phyloP scores from a whole-genome alignment of 2,797 vertebrate genomes.

The Sarcophilus harrisii region DNA sequence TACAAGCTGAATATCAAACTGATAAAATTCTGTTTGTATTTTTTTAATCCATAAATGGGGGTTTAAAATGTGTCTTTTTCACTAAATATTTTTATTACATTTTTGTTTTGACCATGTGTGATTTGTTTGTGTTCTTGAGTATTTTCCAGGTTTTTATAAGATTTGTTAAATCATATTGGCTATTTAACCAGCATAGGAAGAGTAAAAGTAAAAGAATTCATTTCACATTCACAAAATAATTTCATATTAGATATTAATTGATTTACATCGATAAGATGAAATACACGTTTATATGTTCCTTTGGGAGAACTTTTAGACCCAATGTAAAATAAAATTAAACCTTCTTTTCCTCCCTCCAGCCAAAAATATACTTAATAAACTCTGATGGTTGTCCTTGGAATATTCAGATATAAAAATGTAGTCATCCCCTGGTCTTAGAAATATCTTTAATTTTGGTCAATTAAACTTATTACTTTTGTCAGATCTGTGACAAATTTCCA shows the following conservation, averaged over 20 bases:
- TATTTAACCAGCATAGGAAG: conserved; percentile 21
- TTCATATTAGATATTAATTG: conserved; percentile 8
- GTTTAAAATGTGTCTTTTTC: conserved; percentile 81
- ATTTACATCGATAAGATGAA: neutral
- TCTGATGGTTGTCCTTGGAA: neutral
- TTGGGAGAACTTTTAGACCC: conserved; percentile 6
- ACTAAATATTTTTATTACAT: conserved; percentile 84
- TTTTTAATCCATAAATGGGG: conserved; percentile 79
- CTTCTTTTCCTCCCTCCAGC: neutral
- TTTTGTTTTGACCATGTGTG: conserved; percentile 83
- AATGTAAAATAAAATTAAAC: neutral
- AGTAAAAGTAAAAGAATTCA: neutral
- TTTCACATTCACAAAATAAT: conserved; percentile 29
- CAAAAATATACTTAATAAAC: neutral
- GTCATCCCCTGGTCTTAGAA: neutral
- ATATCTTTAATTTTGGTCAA: neutral
- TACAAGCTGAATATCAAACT: conserved; percentile 79
- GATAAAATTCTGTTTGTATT: conserved; percentile 81
- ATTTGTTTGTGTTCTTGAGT: conserved; percentile 80
- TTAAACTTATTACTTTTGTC: neutral
- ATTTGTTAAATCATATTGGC: conserved; percentile 16
- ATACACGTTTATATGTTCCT: conserved; percentile 22
- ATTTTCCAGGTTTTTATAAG: conserved; percentile 57
- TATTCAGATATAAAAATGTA: neutral
- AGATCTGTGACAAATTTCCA: neutral